Evolutionary conservation across 2,797 vertebrate genomes (phyloP).

Genomic region (Columba guinea): DNA sequence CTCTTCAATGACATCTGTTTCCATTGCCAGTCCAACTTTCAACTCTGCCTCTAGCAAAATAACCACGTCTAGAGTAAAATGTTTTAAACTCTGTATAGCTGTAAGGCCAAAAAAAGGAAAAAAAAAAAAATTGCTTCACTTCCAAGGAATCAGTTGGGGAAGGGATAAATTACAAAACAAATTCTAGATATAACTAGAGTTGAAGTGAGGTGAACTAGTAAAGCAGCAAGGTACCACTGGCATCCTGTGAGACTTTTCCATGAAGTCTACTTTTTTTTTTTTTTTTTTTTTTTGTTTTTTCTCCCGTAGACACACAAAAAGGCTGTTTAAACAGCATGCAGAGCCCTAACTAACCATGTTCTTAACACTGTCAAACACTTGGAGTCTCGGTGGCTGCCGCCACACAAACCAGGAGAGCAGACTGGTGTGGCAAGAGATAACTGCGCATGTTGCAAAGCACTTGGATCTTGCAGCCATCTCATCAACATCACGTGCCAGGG

Average conservation of each 20-base stretch:
- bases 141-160: not conserved
- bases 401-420: not conserved
- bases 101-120: not conserved
- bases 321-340: not conserved
- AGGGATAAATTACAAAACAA: constrained; percentile 24
- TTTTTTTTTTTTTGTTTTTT: not conserved
- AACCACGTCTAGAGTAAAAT: not conserved
- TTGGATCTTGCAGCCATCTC: not conserved
- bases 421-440: not conserved
- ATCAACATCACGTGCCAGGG: not conserved
- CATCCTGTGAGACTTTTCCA: not conserved
- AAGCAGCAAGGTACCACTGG: not conserved
- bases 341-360: not conserved
- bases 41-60: not conserved
- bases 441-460: not conserved
- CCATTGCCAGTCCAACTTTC: not conserved
- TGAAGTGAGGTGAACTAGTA: constrained; percentile 25
- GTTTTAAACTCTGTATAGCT: not conserved
- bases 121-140: not conserved
- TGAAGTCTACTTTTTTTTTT: not conserved
- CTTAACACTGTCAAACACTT: not conserved
- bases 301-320: not conserved
- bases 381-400: not conserved
- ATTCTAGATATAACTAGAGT: not conserved
- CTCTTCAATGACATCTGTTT: not conserved